Evolutionary conservation across 2,888 invertebrate genomes (phyloP).

Genomic region (Erynnis tages): DNA sequence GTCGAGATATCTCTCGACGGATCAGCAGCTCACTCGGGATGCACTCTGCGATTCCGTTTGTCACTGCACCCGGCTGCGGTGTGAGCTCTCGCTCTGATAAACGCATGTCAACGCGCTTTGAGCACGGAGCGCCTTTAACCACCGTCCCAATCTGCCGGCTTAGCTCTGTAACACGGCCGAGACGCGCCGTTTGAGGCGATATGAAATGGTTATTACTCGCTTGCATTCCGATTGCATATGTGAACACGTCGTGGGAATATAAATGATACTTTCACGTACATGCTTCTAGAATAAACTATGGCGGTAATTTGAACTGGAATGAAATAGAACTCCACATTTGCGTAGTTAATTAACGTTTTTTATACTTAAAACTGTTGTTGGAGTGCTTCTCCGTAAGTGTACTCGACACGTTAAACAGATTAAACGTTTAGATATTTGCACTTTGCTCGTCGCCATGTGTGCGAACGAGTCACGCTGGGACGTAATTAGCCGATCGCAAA

Average conservation of each 20-base stretch:
- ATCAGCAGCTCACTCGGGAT: constrained; percentile 77
- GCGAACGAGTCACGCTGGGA: constrained; percentile 48
- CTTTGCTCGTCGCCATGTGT: constrained; percentile 41
- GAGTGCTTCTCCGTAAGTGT: constrained; percentile 15
- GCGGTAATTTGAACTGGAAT: constrained; percentile 13
- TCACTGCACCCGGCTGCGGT: constrained; percentile 69
- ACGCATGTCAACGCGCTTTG: constrained; percentile 76
- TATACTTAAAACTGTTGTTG: constrained; percentile 13
- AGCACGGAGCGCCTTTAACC: constrained; percentile 61
- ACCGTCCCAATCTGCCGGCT: constrained; percentile 50
- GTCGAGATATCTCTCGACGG: constrained; percentile 76
- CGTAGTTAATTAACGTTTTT: constrained; percentile 20
- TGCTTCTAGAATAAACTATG: constrained; percentile 11
- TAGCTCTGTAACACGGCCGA: constrained; percentile 36
- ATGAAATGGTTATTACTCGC: constrained; percentile 26
- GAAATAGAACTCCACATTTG: constrained; percentile 13
- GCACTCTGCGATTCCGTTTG: constrained; percentile 80
- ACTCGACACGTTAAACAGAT: constrained; percentile 49
- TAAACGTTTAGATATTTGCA: constrained; percentile 62
- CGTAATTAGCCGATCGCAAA: constrained; percentile 70
- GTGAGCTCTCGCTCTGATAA: constrained; percentile 73
- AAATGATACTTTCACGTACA: constrained; percentile 24
- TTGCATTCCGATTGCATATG: constrained; percentile 24
- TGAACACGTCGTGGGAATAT: constrained; percentile 25
- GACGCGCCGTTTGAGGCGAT: constrained; percentile 27